phyloP scores from a whole-genome alignment of 2,797 vertebrate species.

The Rhynchonycteris naso region DNA sequence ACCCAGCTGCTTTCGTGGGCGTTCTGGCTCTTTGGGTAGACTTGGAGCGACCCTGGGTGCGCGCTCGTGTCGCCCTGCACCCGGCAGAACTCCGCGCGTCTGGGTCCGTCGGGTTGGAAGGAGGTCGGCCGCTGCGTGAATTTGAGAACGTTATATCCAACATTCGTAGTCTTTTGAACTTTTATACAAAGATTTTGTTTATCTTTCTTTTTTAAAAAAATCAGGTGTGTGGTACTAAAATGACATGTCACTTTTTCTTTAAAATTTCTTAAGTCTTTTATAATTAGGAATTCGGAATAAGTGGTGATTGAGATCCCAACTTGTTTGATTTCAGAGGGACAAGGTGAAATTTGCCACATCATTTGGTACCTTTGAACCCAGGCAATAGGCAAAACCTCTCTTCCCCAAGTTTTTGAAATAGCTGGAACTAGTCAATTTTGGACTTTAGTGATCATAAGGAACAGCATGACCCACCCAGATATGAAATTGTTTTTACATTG shows the following conservation, averaged over 20 bases:
- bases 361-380: not conserved
- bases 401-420: not conserved
- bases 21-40: not conserved
- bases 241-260: not conserved
- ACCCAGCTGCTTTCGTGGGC: no score
- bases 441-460: not conserved
- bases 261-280: not conserved
- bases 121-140: not conserved
- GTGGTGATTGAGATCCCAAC: not conserved
- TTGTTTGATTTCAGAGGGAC: slow-evolving; percentile 15
- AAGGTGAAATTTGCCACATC: not conserved
- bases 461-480: not conserved
- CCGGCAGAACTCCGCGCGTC: not conserved
- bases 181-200: not conserved
- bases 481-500: not conserved
- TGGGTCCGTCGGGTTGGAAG: not conserved
- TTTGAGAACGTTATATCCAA: not conserved
- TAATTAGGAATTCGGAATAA: not conserved
- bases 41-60: not conserved
- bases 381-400: not conserved
- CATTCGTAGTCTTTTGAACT: not conserved
- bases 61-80: not conserved
- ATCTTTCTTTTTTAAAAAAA: not conserved
- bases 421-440: not conserved
- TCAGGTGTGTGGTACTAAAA: not conserved